phyloP scores from a whole-genome alignment of 2,113 vertebrate genomes.

The Syrmaticus mikado region DNA sequence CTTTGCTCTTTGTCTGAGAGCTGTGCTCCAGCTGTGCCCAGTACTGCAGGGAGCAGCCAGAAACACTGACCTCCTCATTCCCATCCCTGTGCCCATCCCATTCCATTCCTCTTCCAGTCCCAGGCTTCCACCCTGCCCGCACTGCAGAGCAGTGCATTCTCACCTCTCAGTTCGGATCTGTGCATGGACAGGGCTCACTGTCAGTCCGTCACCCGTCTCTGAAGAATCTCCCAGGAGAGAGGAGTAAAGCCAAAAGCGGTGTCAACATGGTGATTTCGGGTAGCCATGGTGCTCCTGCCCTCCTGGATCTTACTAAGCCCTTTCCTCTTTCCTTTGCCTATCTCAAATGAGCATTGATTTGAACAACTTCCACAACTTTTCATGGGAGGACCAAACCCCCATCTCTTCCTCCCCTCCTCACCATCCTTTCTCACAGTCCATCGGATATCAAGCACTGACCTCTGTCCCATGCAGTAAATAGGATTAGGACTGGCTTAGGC shows the following conservation, averaged over 20 bases:
- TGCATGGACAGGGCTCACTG: background rate
- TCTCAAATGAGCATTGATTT: accelerated
- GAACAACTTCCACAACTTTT: background rate
- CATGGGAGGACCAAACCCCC: background rate
- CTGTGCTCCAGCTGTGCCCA: no score
- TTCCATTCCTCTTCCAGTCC: no score
- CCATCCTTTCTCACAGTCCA: background rate
- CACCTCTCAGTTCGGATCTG: background rate
- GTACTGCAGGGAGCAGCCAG: no score
- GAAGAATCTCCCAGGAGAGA: background rate
- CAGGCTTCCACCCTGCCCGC: no score
- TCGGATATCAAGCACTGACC: background rate
- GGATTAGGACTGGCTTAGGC: background rate
- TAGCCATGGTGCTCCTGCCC: background rate
- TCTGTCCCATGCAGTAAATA: background rate
- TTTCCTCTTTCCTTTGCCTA: accelerated
- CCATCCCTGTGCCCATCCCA: no score
- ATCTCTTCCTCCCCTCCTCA: background rate
- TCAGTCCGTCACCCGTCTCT: background rate
- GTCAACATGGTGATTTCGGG: background rate
- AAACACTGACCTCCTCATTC: no score
- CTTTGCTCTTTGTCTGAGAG: background rate
- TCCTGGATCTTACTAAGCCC: background rate
- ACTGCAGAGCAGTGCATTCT: no score
- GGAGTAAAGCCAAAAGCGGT: background rate